phyloP scores from a whole-genome alignment of 2,888 invertebrate species.

The Synanthedon tipuliformis region DNA sequence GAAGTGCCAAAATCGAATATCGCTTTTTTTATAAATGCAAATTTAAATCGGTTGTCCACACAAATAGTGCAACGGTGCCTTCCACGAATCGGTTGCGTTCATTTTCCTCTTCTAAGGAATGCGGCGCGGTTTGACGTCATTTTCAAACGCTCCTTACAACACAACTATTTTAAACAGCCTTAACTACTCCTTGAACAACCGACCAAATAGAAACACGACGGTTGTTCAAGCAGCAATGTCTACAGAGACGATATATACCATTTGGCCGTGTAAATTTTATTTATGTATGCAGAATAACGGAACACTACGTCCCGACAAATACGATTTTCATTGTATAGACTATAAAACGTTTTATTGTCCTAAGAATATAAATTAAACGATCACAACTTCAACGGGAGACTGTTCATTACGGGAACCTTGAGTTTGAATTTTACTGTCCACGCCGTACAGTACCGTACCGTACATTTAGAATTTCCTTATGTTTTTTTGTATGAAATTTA shows the following conservation, averaged over 20 bases:
- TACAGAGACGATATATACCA: not conserved
- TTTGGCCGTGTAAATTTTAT: not conserved
- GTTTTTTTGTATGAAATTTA: no score
- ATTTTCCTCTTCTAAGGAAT: slow-evolving; percentile 63
- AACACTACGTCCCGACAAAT: slow-evolving; percentile 22
- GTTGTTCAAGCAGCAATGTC: not conserved
- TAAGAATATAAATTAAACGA: no score
- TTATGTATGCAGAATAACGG: slow-evolving; percentile 28
- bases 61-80: slow-evolving; percentile 59
- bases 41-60: slow-evolving; percentile 15
- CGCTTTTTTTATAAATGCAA: not conserved
- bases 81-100: slow-evolving; percentile 49
- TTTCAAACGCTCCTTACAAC: slow-evolving; percentile 25
- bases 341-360: slow-evolving; percentile 23
- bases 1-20: slow-evolving; percentile 1
- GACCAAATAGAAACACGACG: not conserved
- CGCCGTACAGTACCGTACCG: no score
- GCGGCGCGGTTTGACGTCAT: slow-evolving; percentile 45
- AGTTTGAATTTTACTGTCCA: no score
- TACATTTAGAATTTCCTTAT: no score
- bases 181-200: not conserved
- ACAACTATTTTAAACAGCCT: slow-evolving; percentile 11
- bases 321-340: slow-evolving; percentile 28
- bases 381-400: no score
- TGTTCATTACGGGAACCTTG: no score